Base-by-base conservation (phyloP, 2,888 invertebrate genomes). In the Pristionchus maxplancki region DNA sequence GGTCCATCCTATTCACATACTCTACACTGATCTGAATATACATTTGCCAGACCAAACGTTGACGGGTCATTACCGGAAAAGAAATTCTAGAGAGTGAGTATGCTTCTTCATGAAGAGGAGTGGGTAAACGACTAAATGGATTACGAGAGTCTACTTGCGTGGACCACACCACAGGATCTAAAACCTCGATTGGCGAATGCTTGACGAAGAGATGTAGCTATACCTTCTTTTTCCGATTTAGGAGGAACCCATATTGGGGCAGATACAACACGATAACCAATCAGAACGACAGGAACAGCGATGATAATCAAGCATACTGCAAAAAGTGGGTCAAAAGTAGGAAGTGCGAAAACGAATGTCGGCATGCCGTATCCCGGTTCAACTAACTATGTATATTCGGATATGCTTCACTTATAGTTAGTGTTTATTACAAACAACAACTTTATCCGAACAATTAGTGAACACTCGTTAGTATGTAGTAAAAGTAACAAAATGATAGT, bases 381-480 rank as follows among this genome's bases (percentile, higher is more conserved):
- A 40, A 24, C 17, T 67, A 31, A 67, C 64, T 20, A 40, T 74
- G 1, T 8, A 31, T 13, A 34, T 71, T n/a, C n/a, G n/a, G n/a
- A 71, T 31, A 24, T 74, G 74, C 74, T 20, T 8, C 37, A 6
- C 6, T 40, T 71, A 11, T 31, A 0, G 28, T 11, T 34, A 15
- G 28, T 34, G 17, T 17, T 74, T 20, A 11, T 8, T 40, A 74
- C 9, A 4, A 74, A 74, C 24, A 37, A 74, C 74, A 74, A 40
- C 74, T 74, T 74, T 74, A 74, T 74, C 40, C 31, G 64, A 74
- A 37, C 74, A 74, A 74, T 74, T 40, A 74, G 37, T 40, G 74
- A 74, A 74, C 64, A 74, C 31, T 40, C 20, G 74, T 74, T 74
- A 74, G 74, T 74, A 11, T 40, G 74, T 74, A n/a, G 11, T 40